Evolutionary conservation across 2,113 vertebrate genomes (phyloP), one percentile per base, ranked within the genome.

Genomic region (Boleophthalmus pectinirostris): DNA sequence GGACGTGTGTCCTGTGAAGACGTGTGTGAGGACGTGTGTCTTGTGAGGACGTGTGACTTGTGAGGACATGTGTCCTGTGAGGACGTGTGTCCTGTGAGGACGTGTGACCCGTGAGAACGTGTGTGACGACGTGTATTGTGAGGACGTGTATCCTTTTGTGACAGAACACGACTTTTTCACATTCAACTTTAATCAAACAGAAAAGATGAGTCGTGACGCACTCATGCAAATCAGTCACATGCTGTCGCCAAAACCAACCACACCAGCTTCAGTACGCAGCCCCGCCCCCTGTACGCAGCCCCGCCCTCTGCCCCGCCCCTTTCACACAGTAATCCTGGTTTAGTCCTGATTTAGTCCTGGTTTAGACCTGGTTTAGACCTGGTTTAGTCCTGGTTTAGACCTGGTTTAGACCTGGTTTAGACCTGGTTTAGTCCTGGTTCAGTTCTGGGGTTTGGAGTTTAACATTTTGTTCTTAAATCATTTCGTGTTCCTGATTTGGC

Each of bases 131-230:
- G n/a, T n/a, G n/a, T n/a, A n/a, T n/a, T n/a, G n/a, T n/a, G n/a
- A n/a, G n/a, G n/a, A n/a, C n/a, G n/a, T n/a, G n/a, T n/a, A n/a
- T n/a, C n/a, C n/a, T n/a, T n/a, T n/a, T n/a, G n/a, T 29, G 29
- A 29, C 29, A 29, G 29, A 43, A 43, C 38, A 8, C 1, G 8
- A 29, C 29, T 29, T 43, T 63, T 63, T 35, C 35, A 18, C 35
- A 63, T 8, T 63, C 35, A 63, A 63, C 20, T 63, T 35, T 63
- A 63, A 35, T 63, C 35, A 63, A 33, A 63, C 60, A 35, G 33
- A 61, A 61, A 63, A 35, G 24, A 60, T 24, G 60, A 35, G 23
- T 24, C 60, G 20, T 63, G 29, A 63, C 18, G 60, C 60, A 35
- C 15, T 35, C 60, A 63, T 63, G 60, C 60, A 63, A 10, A 63